phyloP scores from a whole-genome alignment of 2,888 invertebrate species.

The Phyto melanocephala region DNA sequence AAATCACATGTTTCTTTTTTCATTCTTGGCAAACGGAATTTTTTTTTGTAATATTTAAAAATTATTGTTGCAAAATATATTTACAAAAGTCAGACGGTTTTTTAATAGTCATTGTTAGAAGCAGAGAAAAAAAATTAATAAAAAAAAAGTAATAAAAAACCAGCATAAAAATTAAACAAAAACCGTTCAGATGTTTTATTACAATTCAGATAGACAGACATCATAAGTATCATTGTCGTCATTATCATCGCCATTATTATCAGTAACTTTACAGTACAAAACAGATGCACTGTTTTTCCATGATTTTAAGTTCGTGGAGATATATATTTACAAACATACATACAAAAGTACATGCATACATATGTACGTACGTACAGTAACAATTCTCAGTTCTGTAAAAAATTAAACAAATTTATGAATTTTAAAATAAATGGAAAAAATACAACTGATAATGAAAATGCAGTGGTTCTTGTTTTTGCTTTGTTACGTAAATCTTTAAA shows the following conservation, averaged over 20 bases:
- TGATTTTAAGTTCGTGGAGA: too few relatives aligned
- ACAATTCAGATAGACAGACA: conserved; percentile 42
- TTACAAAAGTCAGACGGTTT: conserved; percentile 29
- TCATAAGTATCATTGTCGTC: conserved; percentile 47
- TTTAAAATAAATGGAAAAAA: too few relatives aligned
- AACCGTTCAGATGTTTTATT: conserved; percentile 31
- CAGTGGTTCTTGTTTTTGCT: too few relatives aligned
- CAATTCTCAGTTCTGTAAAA: conserved; percentile 3
- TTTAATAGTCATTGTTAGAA: conserved; percentile 50
- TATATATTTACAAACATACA: neutral
- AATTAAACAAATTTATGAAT: neutral
- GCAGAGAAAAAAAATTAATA: conserved; percentile 29
- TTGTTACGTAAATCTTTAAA: too few relatives aligned
- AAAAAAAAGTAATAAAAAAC: conserved; percentile 20
- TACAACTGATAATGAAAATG: too few relatives aligned
- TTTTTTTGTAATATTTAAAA: conserved; percentile 11
- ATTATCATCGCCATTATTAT: conserved; percentile 56
- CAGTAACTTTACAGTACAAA: conserved; percentile 50
- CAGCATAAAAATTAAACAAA: conserved; percentile 17
- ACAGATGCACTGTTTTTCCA: neutral
- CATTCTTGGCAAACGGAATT: conserved; percentile 1
- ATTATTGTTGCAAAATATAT: conserved; percentile 48
- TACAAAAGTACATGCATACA: neutral
- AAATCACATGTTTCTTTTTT: conserved; percentile 7
- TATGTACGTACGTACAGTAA: too few relatives aligned